A percentile compares a stretch with the other conserved stretches of the same genome.
phyloP scores from a whole-genome alignment of 2,888 invertebrate species.

The Camptogramma bilineatum region DNA sequence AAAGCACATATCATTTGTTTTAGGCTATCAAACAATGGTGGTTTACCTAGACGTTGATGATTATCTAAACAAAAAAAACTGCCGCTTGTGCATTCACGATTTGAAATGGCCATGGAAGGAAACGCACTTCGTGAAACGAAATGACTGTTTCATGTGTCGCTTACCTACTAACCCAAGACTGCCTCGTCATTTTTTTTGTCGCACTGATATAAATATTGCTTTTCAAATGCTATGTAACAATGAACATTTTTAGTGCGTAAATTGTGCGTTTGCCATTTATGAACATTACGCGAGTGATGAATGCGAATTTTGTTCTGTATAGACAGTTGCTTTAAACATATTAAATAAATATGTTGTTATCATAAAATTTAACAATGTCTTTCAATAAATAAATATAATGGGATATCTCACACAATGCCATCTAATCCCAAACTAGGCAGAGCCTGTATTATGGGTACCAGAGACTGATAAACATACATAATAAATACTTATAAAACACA shows the following conservation, averaged over 20 bases:
- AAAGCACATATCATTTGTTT: no score
- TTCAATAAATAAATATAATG: no score
- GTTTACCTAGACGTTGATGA: constrained; percentile 23
- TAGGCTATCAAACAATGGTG: constrained; percentile 16
- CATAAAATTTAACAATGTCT: no score
- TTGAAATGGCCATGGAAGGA: constrained; percentile 32
- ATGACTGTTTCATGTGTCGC: constrained; percentile 13
- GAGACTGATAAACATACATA: no score
- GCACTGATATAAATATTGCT: constrained; percentile 26
- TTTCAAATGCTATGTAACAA: no score
- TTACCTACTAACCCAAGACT: constrained; percentile 27
- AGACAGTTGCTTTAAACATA: no score
- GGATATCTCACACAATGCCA: no score
- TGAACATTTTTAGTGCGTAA: constrained; percentile 20
- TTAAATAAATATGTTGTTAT: no score
- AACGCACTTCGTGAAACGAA: constrained; percentile 32
- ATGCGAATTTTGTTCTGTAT: constrained; percentile 22
- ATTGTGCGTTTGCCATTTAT: constrained; percentile 28
- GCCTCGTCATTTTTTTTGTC: constrained; percentile 27
- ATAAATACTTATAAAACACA: constrained; percentile 1
- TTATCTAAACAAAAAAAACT: constrained; percentile 28
- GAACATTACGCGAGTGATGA: constrained; percentile 23
- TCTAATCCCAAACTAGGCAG: no score
- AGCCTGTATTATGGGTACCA: no score
- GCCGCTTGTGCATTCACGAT: constrained; percentile 31